Evolutionary conservation across 2,797 vertebrate genomes (phyloP).

Genomic region (Syncerus caffer): DNA sequence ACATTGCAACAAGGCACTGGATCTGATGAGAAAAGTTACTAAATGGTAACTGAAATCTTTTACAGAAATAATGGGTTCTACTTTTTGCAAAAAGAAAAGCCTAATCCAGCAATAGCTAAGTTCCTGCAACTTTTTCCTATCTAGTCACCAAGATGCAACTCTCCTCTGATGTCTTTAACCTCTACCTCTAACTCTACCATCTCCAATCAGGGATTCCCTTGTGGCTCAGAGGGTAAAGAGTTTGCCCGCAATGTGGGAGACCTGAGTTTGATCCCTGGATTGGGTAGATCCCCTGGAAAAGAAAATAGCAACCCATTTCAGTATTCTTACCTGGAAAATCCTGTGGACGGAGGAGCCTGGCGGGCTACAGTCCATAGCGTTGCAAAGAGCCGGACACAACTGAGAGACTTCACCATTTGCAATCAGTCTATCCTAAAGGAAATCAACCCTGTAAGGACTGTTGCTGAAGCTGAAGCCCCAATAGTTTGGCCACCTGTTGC

Average conservation of each 20-base stretch:
- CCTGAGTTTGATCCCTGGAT: neutral
- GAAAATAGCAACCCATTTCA: neutral
- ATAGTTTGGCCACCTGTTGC: neutral
- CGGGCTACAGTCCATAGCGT: fast-evolving
- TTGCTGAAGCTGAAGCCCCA: neutral
- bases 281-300: neutral
- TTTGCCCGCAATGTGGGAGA: neutral
- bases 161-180: neutral
- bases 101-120: neutral
- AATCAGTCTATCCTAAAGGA: neutral
- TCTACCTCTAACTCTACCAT: neutral
- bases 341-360: neutral
- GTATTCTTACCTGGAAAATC: neutral
- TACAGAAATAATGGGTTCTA: neutral
- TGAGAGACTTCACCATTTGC: neutral
- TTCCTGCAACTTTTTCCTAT: neutral
- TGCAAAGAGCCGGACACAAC: neutral
- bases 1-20: neutral
- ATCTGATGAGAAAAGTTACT: neutral
- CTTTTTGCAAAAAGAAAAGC: neutral
- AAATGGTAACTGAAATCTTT: neutral
- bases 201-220: neutral
- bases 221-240: neutral
- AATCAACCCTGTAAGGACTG: neutral
- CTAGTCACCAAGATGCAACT: neutral